These are phyloP conservation scores for Zaprionus inermis DNA, from an alignment of 1,140 invertebrate genomes.

Conservation along the genomic window DNA sequence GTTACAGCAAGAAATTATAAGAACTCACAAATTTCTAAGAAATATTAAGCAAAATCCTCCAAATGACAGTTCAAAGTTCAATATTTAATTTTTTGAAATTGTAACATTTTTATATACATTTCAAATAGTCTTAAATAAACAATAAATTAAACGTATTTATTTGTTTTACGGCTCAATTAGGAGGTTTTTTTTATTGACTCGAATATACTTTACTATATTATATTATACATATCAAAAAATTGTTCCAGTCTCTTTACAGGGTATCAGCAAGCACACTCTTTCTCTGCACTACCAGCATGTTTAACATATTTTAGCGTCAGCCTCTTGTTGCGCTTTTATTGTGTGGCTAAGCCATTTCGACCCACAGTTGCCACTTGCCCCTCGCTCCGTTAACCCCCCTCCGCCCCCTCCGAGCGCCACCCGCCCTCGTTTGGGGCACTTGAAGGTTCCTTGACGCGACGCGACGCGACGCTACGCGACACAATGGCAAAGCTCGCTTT, in stretches of 20 bases:
- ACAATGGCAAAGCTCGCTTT: conserved; percentile 59
- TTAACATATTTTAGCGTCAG: conserved; percentile 48
- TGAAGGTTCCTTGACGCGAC: conserved; percentile 73
- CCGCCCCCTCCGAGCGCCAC: not conserved
- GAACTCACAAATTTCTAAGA: too few species aligned
- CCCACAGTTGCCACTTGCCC: conserved; percentile 11
- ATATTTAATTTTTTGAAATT: too few species aligned
- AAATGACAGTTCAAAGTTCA: too few species aligned
- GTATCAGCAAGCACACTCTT: not conserved
- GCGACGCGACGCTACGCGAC: conserved; percentile 16
- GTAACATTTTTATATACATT: too few species aligned
- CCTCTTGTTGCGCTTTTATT: conserved; percentile 77
- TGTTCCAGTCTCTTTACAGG: not conserved
- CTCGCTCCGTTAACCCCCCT: not conserved
- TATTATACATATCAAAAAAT: not conserved
- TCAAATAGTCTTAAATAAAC: too few species aligned
- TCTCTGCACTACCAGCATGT: not conserved
- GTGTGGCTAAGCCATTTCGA: conserved; percentile 58
- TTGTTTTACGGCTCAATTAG: too few species aligned
- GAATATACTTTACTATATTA: too few species aligned
- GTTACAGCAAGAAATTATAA: too few species aligned
- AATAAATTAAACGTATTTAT: too few species aligned
- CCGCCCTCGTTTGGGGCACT: conserved; percentile 35
- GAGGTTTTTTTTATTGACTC: too few species aligned
- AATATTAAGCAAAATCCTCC: too few species aligned